These are phyloP conservation scores for Eurytoma californica DNA, from an alignment of 2,888 invertebrate genomes.

Conservation along the genomic window DNA sequence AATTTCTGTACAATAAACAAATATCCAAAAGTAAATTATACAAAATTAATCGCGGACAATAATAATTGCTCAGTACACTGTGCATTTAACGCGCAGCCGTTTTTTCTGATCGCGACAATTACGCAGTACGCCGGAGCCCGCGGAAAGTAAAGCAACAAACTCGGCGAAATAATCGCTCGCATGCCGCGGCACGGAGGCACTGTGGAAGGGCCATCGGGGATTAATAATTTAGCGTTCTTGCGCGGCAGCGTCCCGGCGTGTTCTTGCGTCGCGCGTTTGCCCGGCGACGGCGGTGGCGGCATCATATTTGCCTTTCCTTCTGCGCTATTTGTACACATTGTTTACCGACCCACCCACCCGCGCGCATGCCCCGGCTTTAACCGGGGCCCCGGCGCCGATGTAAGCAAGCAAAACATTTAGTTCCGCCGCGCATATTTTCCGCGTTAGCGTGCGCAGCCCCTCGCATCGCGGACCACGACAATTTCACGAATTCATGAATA, in stretches of 20 bases:
- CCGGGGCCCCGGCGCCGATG: neutral
- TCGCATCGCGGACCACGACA: neutral
- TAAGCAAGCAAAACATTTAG: slow-evolving; percentile 44
- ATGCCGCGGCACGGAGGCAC: no score
- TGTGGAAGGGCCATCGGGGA: slow-evolving; percentile 1
- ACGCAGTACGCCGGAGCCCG: neutral
- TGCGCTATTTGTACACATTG: slow-evolving; percentile 31
- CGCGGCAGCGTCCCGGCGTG: neutral
- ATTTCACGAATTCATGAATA: slow-evolving; percentile 38
- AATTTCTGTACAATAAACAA: neutral
- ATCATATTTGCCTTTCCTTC: slow-evolving; percentile 32
- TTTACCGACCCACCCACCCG: neutral
- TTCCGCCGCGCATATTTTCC: slow-evolving; percentile 32
- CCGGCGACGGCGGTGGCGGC: neutral
- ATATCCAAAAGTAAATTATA: neutral
- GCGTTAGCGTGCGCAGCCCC: slow-evolving; percentile 4
- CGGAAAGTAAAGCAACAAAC: neutral
- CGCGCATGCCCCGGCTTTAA: no score
- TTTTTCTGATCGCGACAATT: no score
- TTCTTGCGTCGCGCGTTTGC: neutral
- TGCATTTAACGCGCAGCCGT: neutral
- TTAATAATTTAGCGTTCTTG: slow-evolving; percentile 36
- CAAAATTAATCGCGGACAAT: no score
- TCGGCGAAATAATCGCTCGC: neutral
- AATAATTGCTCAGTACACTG: neutral